Base-by-base conservation (phyloP, 2,888 invertebrate genomes). In the Gymnocheta viridis region DNA sequence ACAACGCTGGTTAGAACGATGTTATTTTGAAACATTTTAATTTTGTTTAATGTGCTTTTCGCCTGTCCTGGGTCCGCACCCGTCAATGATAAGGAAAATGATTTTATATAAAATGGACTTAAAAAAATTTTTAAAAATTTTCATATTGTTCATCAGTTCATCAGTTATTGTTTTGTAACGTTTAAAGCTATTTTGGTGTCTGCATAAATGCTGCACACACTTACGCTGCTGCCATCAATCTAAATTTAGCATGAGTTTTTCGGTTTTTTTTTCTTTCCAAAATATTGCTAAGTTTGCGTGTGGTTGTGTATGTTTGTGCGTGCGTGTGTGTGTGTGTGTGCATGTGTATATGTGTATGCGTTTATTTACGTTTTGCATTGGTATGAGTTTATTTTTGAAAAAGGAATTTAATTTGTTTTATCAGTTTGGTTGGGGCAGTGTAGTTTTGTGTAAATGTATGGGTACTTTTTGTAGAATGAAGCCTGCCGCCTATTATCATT, bases 321-420 rank as follows among this genome's bases (percentile, higher is more conserved):
- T 60, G 49, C 17, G n/a, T 29, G 27, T 29, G 69, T 41, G 9
- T 27, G 32, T 38, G 12, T 19, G 19, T 19, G 5, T 35, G 22
- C 35, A 32, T 32, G 24, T 54, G 32, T 66, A 27, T 29, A 12
- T 17, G 29, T 60, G 49, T 22, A 22, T 29, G 27, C 38, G 69
- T 51, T 62, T 60, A 32, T 54, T 67, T 81, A 41, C 60, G 49
- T 19, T 67, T 41, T 67, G 44, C 51, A 56, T 44, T 47, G 69
- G 80, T 84, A 35, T 80, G 76, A 77, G 83, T 72, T 47, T 77
- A 73, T 67, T 76, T 77, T 80, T 79, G 54, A 74, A 70, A 79
- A 72, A 77, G 77, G 64, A 84, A 78, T 84, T 84, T 73, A 84
- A 78, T 81, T 84, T 84, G 73, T 84, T 83, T 72, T 66, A 72